These are phyloP conservation scores for Ellobius talpinus DNA, from an alignment of 2,113 vertebrate species.

Conservation along the genomic window DNA sequence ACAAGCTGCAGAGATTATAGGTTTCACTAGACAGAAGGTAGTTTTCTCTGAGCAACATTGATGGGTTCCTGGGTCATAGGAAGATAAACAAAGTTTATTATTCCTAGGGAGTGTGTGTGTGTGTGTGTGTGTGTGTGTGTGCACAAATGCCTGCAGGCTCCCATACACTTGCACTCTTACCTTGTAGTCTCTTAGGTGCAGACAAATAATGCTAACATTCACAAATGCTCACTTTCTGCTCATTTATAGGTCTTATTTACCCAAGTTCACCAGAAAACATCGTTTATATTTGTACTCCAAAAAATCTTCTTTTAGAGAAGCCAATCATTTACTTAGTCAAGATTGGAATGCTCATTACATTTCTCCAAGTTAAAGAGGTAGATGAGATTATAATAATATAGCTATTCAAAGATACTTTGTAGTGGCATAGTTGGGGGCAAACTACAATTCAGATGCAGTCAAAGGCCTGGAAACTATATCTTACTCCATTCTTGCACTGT, in stretches of 20 bases:
- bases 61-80: conserved; percentile 45
- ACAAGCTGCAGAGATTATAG: conserved; percentile 63
- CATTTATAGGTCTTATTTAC: background rate
- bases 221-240: background rate
- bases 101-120: background rate
- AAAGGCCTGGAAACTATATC: background rate
- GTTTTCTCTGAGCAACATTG: conserved; percentile 56
- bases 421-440: background rate
- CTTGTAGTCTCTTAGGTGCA: background rate
- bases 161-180: background rate
- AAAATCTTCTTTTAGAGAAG: background rate
- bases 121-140: background rate
- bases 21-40: conserved; percentile 4
- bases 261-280: too few relatives aligned
- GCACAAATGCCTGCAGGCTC: background rate
- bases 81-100: conserved; percentile 26
- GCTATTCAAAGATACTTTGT: background rate
- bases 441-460: background rate
- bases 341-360: background rate
- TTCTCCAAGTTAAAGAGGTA: background rate
- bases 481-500: background rate
- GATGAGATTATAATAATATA: background rate
- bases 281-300: background rate
- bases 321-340: background rate
- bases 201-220: background rate